Evolutionary conservation across 2,888 invertebrate genomes (phyloP).

Genomic region (Mechanitis mazaeus): DNA sequence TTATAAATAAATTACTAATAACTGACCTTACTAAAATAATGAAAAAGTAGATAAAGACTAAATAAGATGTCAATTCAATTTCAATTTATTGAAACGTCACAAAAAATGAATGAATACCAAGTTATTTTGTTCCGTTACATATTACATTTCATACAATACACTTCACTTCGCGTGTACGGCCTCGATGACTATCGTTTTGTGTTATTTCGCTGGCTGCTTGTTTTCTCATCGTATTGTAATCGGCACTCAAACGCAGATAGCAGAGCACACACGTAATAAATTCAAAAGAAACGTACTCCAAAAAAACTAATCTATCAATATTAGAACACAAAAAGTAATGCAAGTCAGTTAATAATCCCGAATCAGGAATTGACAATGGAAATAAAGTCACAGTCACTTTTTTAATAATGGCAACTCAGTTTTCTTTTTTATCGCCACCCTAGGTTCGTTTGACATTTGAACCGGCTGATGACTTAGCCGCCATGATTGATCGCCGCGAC

Average conservation of each 20-base stretch:
- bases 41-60: conserved; percentile 16
- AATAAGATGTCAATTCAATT: conserved; percentile 49
- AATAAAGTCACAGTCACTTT: conserved; percentile 77
- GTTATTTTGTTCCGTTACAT: conserved; percentile 30
- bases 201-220: conserved; percentile 53
- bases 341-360: conserved; percentile 77
- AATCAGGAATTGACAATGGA: conserved; percentile 76
- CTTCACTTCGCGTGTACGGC: conserved; percentile 54
- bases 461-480: conserved; percentile 72
- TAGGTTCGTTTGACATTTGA: conserved; percentile 76
- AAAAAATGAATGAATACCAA: conserved; percentile 46
- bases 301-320: conserved; percentile 75
- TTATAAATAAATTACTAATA: too few species aligned
- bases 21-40: not conserved
- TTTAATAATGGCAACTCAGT: conserved; percentile 74
- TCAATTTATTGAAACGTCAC: conserved; percentile 41
- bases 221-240: conserved; percentile 58
- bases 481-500: conserved; percentile 73
- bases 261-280: conserved; percentile 54
- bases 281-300: conserved; percentile 64
- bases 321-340: conserved; percentile 76
- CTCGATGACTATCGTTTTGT: conserved; percentile 63
- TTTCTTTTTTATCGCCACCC: conserved; percentile 74
- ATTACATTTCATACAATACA: conserved; percentile 51
- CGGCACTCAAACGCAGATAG: conserved; percentile 47